Percentiles rank a stretch among this genome's conserved stretches.
Conservation (phyloP, 2,888 invertebrate species). For the Melinopterus prodromus region DNA sequence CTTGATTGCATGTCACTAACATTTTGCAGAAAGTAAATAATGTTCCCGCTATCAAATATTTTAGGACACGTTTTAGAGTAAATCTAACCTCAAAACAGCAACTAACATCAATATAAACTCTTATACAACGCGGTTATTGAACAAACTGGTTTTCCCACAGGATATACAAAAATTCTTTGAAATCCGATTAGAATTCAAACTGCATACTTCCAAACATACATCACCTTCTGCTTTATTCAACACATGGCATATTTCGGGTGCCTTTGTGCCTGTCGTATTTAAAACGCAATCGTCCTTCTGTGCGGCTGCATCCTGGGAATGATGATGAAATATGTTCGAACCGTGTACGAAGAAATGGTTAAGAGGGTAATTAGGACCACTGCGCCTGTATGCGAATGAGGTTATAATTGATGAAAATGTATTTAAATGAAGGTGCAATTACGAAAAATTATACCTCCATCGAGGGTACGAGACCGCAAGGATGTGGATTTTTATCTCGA, state of each 20-base stretch:
- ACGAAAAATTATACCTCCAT: slow-evolving; percentile 4
- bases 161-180: background rate
- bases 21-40: no score
- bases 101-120: background rate
- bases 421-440: background rate
- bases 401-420: background rate
- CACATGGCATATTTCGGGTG: background rate
- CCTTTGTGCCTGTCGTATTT: background rate
- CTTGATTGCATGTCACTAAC: no score
- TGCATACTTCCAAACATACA: background rate
- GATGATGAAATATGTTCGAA: background rate
- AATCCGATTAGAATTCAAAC: background rate
- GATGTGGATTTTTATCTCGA: background rate
- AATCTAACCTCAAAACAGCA: no score
- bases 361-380: background rate
- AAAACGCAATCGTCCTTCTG: background rate
- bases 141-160: background rate
- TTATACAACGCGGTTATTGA: background rate
- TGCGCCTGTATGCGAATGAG: background rate
- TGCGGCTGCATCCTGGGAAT: background rate
- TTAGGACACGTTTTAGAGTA: no score
- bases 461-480: background rate
- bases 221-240: background rate
- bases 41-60: no score
- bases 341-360: background rate